Evolutionary conservation across 2,888 invertebrate genomes (phyloP).

Genomic region (Anodontia alba): DNA sequence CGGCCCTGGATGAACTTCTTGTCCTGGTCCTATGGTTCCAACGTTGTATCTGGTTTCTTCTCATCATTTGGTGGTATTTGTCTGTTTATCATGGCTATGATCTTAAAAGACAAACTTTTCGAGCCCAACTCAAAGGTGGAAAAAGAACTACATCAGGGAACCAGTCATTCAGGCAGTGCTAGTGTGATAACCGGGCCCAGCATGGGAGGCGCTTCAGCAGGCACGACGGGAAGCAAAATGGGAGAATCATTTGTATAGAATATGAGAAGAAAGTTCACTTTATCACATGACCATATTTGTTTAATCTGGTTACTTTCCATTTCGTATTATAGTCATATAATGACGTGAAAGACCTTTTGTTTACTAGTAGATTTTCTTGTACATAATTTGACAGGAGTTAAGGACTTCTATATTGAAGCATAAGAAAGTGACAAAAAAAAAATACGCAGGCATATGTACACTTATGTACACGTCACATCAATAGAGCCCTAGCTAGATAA

Average conservation of each 20-base stretch:
- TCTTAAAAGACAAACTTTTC: conserved; percentile 63
- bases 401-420: no score
- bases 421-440: no score
- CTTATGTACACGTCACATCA: no score
- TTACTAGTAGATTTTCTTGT: no score
- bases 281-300: no score
- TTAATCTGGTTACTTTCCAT: no score
- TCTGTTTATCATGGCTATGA: conserved; percentile 73
- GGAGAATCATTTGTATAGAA: conserved; percentile 44
- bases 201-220: conserved; percentile 18
- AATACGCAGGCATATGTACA: no score
- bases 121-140: conserved; percentile 26
- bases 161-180: conserved; percentile 16
- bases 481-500: no score
- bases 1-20: conserved; percentile 98
- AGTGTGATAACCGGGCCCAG: conserved; percentile 39
- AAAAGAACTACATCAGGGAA: conserved; percentile 15
- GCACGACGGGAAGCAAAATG: conserved; percentile 28
- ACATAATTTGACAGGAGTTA: no score
- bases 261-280: no score
- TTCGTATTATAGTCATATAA: no score
- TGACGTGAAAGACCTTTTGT: no score
- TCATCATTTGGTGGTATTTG: conserved; percentile 81
- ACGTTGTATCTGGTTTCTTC: conserved; percentile 89
- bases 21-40: conserved; percentile 97